Evolutionary conservation across 2,888 invertebrate genomes (phyloP).

Genomic region (Lobophora halterata): DNA sequence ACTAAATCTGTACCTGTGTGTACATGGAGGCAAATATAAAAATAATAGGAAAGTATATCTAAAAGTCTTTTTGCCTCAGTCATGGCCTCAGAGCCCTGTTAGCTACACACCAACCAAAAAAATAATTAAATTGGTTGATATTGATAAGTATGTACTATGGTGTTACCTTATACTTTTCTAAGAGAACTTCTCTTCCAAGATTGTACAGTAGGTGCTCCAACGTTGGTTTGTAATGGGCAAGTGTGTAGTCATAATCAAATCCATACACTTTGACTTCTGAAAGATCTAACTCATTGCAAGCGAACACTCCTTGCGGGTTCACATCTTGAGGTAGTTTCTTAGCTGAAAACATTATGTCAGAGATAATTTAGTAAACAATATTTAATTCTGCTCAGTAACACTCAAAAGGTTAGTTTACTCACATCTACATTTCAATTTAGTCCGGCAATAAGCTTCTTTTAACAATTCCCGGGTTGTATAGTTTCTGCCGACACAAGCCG

Average conservation of each 20-base stretch:
- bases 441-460: conserved; percentile 83
- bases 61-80: no score
- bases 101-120: no score
- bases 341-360: conserved; percentile 82
- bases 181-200: conserved; percentile 91
- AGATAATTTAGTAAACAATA: background rate
- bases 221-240: conserved; percentile 95
- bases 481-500: conserved; percentile 33
- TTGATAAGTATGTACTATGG: no score
- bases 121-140: no score
- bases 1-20: no score
- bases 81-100: no score
- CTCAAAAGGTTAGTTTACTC: conserved; percentile 60
- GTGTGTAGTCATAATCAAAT: conserved; percentile 99
- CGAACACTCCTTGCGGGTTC: conserved; percentile 93
- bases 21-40: no score
- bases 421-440: conserved; percentile 87
- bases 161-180: conserved; percentile 91
- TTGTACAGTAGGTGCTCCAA: conserved; percentile 95
- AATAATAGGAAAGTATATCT: no score
- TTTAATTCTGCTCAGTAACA: background rate
- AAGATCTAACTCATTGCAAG: conserved; percentile 96
- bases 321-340: conserved; percentile 94
- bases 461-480: conserved; percentile 69
- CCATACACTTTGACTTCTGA: conserved; percentile 96